Evolutionary conservation across 2,888 invertebrate species (phyloP), one percentile per base, ranked within the genome.

Genomic region (Drosophila engyochracea): DNA sequence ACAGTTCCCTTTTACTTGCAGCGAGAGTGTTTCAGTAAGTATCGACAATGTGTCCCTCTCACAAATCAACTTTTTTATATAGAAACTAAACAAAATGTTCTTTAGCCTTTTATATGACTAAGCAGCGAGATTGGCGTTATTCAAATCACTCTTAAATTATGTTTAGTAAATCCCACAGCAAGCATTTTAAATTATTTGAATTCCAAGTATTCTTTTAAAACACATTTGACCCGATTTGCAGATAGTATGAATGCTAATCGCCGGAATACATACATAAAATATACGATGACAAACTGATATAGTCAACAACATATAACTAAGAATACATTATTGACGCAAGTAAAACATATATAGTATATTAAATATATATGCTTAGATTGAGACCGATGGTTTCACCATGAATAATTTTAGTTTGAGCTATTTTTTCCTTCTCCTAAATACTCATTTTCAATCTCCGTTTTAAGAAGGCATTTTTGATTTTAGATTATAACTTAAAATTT

Each of bases 11-110:
- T 47, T 4, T 28, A 14, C 47, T 4, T 16, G 28, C 39, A 14
- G 7, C 78, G 77, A 77, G 76, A 19, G 49, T n/a, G 0, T 51
- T 16, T 39, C n/a, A 14, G 30, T 25, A 47, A 57, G 30, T 75
- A 47, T n/a, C 12, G 4, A 39, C 28, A 28, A 51, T 5, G 9
- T 12, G 7, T n/a, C 5, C 12, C n/a, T 31, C 1, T 41, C 7
- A 41, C 4, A 58, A n/a, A 30, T 39, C 22, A n/a, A 58, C n/a
- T 39, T 1, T 5, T 54, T 54, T 37, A 25, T 35, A 16, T 37
- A 28, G 12, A 54, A 51, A 19, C 5, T 19, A 28, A 19, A 1
- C 3, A 9, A 54, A 16, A 7, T 31, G 1, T 52, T 5, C 7
- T 10, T 35, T 5, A 37, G 14, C 14, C 4, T 47, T 14, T 47